These are phyloP conservation scores for Frankliniella fusca DNA, from an alignment of 2,888 invertebrate genomes.

Conservation along the genomic window DNA sequence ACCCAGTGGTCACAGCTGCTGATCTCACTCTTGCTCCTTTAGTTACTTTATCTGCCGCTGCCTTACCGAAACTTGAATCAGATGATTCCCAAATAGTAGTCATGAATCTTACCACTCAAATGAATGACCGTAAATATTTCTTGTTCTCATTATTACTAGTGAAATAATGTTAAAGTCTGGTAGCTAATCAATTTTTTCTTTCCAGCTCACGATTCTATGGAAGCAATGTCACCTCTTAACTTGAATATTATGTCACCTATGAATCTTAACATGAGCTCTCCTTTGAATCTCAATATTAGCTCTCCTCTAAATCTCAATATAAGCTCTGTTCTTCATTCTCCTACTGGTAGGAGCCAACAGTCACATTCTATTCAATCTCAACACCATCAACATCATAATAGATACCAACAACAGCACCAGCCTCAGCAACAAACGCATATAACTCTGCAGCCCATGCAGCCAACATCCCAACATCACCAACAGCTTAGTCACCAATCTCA, in stretches of 20 bases:
- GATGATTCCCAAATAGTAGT: background rate
- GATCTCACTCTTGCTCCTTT: slow-evolving; percentile 8
- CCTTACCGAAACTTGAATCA: background rate
- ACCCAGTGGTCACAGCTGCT: background rate
- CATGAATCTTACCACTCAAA: slow-evolving; percentile 8
- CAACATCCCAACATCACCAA: background rate
- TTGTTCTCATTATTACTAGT: background rate
- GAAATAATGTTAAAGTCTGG: background rate
- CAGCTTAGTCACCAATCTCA: background rate
- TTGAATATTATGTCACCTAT: background rate
- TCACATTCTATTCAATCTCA: slow-evolving; percentile 31
- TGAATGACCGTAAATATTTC: background rate
- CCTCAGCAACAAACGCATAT: slow-evolving; percentile 9
- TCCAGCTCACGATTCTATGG: slow-evolving; percentile 4
- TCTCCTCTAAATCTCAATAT: slow-evolving; percentile 1
- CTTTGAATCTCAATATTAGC: slow-evolving; percentile 2
- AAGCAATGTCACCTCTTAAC: slow-evolving; percentile 11
- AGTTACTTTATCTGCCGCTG: background rate
- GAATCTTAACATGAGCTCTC: slow-evolving; percentile 9
- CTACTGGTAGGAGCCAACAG: background rate
- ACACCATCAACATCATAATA: slow-evolving; percentile 27
- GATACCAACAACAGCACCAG: slow-evolving; percentile 25
- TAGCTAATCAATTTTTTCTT: background rate
- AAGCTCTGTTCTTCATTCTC: background rate
- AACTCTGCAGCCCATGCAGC: slow-evolving; percentile 23